Evolutionary conservation across 1,140 invertebrate species (phyloP).

Genomic region (Cepaea nemoralis): DNA sequence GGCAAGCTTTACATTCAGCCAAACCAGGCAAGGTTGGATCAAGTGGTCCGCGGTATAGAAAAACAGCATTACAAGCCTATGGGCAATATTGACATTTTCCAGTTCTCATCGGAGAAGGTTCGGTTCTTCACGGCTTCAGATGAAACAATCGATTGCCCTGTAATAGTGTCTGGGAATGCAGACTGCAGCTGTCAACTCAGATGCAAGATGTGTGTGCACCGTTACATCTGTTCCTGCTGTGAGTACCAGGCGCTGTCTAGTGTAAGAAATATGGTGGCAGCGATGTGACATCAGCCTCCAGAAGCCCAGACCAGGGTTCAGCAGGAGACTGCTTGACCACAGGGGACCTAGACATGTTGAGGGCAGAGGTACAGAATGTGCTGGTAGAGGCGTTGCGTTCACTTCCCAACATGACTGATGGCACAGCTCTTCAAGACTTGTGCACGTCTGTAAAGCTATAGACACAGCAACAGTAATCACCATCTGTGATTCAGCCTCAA

Average conservation of each 20-base stretch:
- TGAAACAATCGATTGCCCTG: not conserved
- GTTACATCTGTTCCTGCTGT: constrained; percentile 25
- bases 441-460: too few species aligned
- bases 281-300: too few species aligned
- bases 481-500: too few species aligned
- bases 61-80: constrained; percentile 1
- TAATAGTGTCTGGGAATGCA: not conserved
- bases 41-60: not conserved
- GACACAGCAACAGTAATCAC: too few species aligned
- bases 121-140: not conserved
- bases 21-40: not conserved
- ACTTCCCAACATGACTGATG: too few species aligned
- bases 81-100: constrained; percentile 24
- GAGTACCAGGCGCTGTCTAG: not conserved
- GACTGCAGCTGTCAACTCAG: not conserved
- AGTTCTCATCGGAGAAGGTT: constrained; percentile 20
- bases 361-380: too few species aligned
- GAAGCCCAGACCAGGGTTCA: too few species aligned
- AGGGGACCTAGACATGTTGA: too few species aligned
- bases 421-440: too few species aligned
- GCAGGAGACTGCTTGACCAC: too few species aligned
- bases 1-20: constrained; percentile 19
- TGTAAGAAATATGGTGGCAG: too few species aligned
- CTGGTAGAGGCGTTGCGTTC: too few species aligned
- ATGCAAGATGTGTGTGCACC: constrained; percentile 35